Evolutionary conservation across 2,888 invertebrate species (phyloP).

Genomic region (Trichogramma evanescens): DNA sequence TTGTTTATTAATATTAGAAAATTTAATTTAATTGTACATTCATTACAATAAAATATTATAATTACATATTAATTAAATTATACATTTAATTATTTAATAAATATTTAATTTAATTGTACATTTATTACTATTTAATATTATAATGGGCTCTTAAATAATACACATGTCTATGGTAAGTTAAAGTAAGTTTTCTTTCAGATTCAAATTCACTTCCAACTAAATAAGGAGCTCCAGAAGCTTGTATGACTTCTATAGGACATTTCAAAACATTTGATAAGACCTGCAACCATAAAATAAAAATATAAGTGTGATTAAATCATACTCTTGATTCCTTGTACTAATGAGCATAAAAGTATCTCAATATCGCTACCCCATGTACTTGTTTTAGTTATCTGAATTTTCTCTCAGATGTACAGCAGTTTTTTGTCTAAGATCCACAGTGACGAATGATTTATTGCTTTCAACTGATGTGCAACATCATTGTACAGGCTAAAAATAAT

Average conservation of each 20-base stretch:
- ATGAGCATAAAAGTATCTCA: slow-evolving; percentile 53
- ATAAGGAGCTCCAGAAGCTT: slow-evolving; percentile 73
- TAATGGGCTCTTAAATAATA: slow-evolving; percentile 95
- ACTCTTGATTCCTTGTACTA: not conserved
- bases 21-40: no score
- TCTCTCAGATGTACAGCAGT: slow-evolving; percentile 68
- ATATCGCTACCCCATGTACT: slow-evolving; percentile 93
- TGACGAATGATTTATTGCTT: slow-evolving; percentile 49
- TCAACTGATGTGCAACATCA: slow-evolving; percentile 77
- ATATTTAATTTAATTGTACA: no score
- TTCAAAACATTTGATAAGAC: slow-evolving; percentile 69
- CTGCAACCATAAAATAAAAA: slow-evolving; percentile 51
- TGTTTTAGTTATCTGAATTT: slow-evolving; percentile 71
- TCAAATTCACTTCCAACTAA: slow-evolving; percentile 67
- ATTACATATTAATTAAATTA: no score
- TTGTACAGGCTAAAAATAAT: slow-evolving; percentile 64
- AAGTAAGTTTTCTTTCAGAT: slow-evolving; percentile 55
- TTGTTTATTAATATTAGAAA: no score
- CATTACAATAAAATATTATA: no score
- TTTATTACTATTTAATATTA: slow-evolving; percentile 60
- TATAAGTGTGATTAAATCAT: not conserved
- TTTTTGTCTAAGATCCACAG: slow-evolving; percentile 58
- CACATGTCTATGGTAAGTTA: slow-evolving; percentile 89
- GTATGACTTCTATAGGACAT: slow-evolving; percentile 81
- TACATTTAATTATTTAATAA: no score